phyloP scores from a whole-genome alignment of 2,888 invertebrate genomes.

The Xanthorhoe designata region DNA sequence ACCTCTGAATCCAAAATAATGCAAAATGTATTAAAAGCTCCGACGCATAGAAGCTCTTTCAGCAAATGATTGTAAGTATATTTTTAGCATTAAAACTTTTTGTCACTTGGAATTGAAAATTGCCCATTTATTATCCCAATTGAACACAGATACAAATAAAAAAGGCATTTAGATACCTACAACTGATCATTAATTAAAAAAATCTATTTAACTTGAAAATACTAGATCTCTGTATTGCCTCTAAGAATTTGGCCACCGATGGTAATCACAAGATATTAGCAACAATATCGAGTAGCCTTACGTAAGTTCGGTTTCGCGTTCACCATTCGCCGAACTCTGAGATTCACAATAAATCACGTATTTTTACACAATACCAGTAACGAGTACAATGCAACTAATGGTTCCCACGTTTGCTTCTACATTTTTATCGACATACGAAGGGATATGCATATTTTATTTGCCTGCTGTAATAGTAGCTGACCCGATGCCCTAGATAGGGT shows the following conservation, averaged over 20 bases:
- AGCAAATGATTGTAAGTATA: no score
- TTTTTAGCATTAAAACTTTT: no score
- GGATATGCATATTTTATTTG: slow-evolving; percentile 19
- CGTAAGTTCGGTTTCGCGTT: slow-evolving; percentile 20
- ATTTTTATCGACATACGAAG: slow-evolving; percentile 24
- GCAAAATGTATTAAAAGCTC: no score
- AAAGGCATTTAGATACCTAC: no score
- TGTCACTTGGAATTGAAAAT: no score
- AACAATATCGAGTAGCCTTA: slow-evolving; percentile 10
- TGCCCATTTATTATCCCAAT: no score
- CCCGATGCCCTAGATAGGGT: slow-evolving; percentile 23
- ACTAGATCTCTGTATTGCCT: no score
- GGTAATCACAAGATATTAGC: background rate
- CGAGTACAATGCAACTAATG: slow-evolving; percentile 37
- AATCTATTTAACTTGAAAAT: no score
- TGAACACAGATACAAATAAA: no score
- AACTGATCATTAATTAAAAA: no score
- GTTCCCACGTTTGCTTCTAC: slow-evolving; percentile 57
- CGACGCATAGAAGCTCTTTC: no score
- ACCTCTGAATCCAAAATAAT: no score
- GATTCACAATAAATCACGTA: slow-evolving; percentile 50
- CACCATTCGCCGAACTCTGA: slow-evolving; percentile 33
- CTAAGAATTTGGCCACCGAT: background rate
- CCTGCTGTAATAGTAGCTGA: slow-evolving; percentile 19
- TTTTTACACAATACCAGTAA: slow-evolving; percentile 40